Evolutionary conservation across 2,797 vertebrate species (phyloP), one percentile per base, ranked within the genome.

Genomic region (Squalus acanthias): DNA sequence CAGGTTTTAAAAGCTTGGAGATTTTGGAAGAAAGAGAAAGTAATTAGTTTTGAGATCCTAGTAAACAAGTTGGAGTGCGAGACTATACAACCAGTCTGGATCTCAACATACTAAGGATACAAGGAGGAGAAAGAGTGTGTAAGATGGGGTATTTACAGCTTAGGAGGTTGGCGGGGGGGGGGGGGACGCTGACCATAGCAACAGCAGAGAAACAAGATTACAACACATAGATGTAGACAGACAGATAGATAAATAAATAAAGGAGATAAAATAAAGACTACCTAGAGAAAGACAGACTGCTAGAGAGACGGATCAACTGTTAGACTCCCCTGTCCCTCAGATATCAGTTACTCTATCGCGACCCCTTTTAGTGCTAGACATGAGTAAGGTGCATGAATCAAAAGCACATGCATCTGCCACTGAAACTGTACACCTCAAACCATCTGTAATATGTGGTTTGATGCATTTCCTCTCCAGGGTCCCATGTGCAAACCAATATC

Each of bases 341-440:
- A 69, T 93, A 10, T 69, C 17, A 93, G 20, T 85, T 50, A 22
- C 20, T 65, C 26, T 63, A 57, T 50, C 33, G 3, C 4, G 1
- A 60, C n/a, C 24, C 2, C n/a, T 8, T 69, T 69, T 3, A 24
- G 33, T 69, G 46, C 63, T 3, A 46, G 65, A 69, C 20, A 0
- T 13, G n/a, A 93, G 91, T 6, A 93, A 69, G 63, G n/a, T 67
- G 63, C n/a, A 93, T 46, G 63, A 93, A 69, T 93, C 63, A 93
- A 93, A 93, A 69, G 63, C 33, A 67, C 33, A 65, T n/a, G n/a
- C n/a, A 39, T 67, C 89, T 92, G 89, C 65, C 91, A 93, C 91
- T 46, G 33, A 69, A 93, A 93, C 63, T 26, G 63, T 10, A 93
- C 20, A 93, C 91, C n/a, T 93, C n/a, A 93, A 93, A 69, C 33